A percentile compares a stretch with the other conserved stretches of the same genome.
Evolutionary conservation across 1,140 invertebrate genomes (phyloP).

Genomic region (Drosophila arizonae): DNA sequence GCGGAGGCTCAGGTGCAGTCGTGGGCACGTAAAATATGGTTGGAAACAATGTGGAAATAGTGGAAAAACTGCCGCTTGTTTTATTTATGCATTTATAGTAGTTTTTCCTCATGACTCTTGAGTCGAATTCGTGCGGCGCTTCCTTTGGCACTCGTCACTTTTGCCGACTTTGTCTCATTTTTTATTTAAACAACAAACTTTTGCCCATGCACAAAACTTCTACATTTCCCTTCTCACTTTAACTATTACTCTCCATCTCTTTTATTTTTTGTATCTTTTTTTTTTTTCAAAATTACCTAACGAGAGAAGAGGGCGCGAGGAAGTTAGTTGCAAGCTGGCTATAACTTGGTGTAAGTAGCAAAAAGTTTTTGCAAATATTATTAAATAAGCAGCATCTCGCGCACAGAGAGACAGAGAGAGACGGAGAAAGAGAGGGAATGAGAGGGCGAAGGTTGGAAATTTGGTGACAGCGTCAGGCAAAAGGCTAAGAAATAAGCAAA

Average conservation of each 20-base stretch:
- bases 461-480: neutral
- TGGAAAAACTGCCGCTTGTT: slow-evolving; percentile 65
- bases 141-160: slow-evolving; percentile 62
- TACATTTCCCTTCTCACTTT: neutral
- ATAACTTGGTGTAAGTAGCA: slow-evolving; percentile 42
- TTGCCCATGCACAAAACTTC: slow-evolving; percentile 44
- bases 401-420: slow-evolving; percentile 2
- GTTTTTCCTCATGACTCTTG: slow-evolving; percentile 45
- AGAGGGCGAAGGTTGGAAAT: neutral
- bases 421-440: slow-evolving; percentile 2
- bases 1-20: slow-evolving; percentile 49
- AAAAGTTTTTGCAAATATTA: slow-evolving; percentile 53
- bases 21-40: slow-evolving; percentile 65
- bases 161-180: slow-evolving; percentile 63
- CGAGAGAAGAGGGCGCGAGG: slow-evolving; percentile 14
- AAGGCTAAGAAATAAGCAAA: neutral
- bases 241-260: too few relatives aligned
- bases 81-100: slow-evolving; percentile 58
- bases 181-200: slow-evolving; percentile 61
- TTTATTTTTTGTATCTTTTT: neutral
- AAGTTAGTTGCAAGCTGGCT: slow-evolving; percentile 28
- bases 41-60: slow-evolving; percentile 58
- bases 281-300: slow-evolving; percentile 44
- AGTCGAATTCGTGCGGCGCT: slow-evolving; percentile 44
- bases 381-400: slow-evolving; percentile 45